phyloP scores from a whole-genome alignment of 2,113 vertebrate species.

The Limnothrissa miodon region DNA sequence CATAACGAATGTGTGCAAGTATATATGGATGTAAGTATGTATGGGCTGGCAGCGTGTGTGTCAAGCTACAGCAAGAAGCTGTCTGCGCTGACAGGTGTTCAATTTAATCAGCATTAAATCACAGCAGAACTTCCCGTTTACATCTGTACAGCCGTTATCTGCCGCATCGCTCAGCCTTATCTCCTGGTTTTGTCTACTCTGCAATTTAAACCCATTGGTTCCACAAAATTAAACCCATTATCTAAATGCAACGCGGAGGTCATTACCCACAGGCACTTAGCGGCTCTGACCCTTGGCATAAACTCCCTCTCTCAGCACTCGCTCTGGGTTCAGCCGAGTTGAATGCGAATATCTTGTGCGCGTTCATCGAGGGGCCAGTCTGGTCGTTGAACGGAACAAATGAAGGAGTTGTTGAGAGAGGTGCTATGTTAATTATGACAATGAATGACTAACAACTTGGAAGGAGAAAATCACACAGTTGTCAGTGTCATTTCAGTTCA shows the following conservation, averaged over 20 bases:
- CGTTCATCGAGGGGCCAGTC: background rate
- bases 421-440: background rate
- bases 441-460: background rate
- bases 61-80: background rate
- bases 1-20: background rate
- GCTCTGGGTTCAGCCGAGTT: background rate
- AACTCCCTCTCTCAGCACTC: background rate
- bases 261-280: conserved; percentile 22
- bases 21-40: too few relatives aligned
- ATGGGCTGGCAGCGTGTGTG: background rate
- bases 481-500: background rate
- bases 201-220: conserved; percentile 38
- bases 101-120: conserved; percentile 31
- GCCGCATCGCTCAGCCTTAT: conserved; percentile 34
- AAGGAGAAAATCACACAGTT: background rate
- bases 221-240: conserved; percentile 48
- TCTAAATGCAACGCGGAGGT: conserved; percentile 35
- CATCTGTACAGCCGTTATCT: conserved; percentile 43
- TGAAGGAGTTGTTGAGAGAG: background rate
- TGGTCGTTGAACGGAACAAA: background rate
- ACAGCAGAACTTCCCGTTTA: conserved; percentile 31
- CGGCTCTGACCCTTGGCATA: conserved; percentile 8
- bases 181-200: conserved; percentile 34
- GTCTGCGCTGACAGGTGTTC: conserved; percentile 31
- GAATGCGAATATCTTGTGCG: background rate